Conservation (phyloP, 1,140 invertebrate genomes). For the Sitobion miscanthi region DNA sequence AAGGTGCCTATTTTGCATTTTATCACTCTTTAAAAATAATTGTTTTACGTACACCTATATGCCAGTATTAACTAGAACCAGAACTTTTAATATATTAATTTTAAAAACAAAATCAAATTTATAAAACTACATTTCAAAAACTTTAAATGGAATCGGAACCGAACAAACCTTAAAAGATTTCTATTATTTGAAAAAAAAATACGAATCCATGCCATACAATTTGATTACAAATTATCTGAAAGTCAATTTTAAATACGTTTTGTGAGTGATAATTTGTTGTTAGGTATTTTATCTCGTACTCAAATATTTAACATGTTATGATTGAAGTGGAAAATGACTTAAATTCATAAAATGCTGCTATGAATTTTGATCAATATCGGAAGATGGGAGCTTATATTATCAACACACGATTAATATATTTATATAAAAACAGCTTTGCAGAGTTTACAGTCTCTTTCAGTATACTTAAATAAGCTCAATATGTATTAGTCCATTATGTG, state of each 20-base stretch:
- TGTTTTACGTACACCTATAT: too few species aligned
- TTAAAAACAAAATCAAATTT: too few species aligned
- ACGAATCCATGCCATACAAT: too few species aligned
- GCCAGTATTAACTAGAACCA: too few species aligned
- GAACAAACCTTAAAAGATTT: too few species aligned
- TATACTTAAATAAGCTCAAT: neutral
- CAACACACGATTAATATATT: neutral
- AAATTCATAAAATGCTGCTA: neutral
- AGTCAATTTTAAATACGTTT: neutral
- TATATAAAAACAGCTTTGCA: neutral
- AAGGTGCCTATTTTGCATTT: neutral
- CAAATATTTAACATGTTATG: neutral
- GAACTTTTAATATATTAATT: too few species aligned
- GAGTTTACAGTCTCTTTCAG: neutral
- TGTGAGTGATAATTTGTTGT: neutral
- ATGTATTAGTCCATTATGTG: too few species aligned
- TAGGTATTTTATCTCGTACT: neutral
- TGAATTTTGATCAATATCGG: neutral
- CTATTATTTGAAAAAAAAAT: too few species aligned
- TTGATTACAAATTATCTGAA: too few species aligned
- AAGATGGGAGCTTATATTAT: neutral
- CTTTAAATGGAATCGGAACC: too few species aligned
- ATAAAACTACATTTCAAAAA: too few species aligned
- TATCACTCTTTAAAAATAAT: too few species aligned
- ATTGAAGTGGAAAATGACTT: neutral